Evolutionary conservation across 2,888 invertebrate genomes (phyloP).

Genomic region (Drosophila flavopinicola): DNA sequence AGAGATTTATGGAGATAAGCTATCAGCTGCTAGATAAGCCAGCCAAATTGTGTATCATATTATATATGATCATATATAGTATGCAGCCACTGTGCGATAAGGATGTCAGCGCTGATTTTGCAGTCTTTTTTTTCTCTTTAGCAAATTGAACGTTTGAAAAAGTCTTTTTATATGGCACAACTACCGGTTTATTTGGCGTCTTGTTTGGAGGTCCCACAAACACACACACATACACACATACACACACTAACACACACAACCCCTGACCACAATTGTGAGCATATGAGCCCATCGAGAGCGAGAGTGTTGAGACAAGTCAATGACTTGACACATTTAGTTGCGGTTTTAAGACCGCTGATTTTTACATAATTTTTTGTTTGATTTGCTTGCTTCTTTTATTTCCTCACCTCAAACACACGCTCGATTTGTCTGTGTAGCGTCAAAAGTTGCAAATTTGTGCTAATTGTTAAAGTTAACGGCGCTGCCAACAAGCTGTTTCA

Average conservation of each 20-base stretch:
- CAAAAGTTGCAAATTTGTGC: constrained; percentile 58
- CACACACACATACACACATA: neutral
- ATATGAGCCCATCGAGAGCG: constrained; percentile 32
- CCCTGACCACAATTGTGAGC: neutral
- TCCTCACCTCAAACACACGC: constrained; percentile 15
- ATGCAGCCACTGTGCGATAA: constrained; percentile 29
- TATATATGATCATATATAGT: constrained; percentile 9
- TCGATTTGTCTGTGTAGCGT: constrained; percentile 2
- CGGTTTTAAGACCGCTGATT: constrained; percentile 38
- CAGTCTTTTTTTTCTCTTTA: constrained; percentile 2
- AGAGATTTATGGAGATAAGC: constrained; percentile 30
- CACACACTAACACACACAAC: neutral
- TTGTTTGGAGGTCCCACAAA: constrained; percentile 9
- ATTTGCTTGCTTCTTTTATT: constrained; percentile 13
- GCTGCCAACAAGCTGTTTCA: constrained; percentile 18
- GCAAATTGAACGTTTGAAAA: constrained; percentile 14
- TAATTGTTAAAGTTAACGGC: constrained; percentile 51
- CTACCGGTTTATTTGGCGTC: constrained; percentile 45
- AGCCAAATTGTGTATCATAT: neutral
- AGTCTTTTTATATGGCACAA: neutral
- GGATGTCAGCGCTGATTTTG: constrained; percentile 26
- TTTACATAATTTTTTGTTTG: constrained; percentile 41
- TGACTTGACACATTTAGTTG: constrained; percentile 57
- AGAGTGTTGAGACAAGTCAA: constrained; percentile 57
- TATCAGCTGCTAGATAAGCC: constrained; percentile 29